These are phyloP conservation scores for Edolisoma coerulescens DNA, from an alignment of 2,113 vertebrate genomes.

Conservation along the genomic window DNA sequence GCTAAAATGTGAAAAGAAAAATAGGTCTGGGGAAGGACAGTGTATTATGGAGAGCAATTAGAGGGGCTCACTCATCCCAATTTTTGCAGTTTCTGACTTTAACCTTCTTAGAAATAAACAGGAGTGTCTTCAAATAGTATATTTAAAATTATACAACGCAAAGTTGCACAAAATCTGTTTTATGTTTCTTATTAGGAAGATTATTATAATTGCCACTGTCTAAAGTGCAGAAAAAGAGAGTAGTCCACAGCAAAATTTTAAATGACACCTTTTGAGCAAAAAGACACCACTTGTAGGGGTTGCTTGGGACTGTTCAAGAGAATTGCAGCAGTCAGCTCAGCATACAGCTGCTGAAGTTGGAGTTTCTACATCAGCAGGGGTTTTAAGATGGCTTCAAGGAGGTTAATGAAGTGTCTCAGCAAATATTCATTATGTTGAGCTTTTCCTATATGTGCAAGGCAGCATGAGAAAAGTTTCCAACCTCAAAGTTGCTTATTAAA, in stretches of 20 bases:
- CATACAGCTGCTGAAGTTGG: not conserved
- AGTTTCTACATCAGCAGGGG: not conserved
- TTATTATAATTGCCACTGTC: not conserved
- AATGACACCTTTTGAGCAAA: not conserved
- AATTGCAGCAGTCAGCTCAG: not conserved
- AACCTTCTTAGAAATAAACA: not conserved
- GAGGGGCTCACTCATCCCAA: not conserved
- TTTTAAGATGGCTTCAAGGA: not conserved
- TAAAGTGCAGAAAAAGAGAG: not conserved
- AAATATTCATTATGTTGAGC: not conserved
- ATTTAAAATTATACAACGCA: not conserved
- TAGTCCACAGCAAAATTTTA: not conserved
- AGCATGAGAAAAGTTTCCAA: not conserved
- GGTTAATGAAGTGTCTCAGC: not conserved
- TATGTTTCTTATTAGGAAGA: not conserved
- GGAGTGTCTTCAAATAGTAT: not conserved
- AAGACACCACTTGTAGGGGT: not conserved
- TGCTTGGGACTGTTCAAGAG: not conserved
- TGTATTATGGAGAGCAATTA: not conserved
- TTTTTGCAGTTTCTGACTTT: not conserved
- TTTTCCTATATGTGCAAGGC: not conserved
- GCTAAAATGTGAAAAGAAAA: not conserved
- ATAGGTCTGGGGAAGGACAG: not conserved
- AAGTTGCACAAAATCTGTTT: not conserved
- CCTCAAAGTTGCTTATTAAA: not conserved